Conservation (phyloP, 2,113 vertebrate genomes). For the Protomyctophum bolini region DNA sequence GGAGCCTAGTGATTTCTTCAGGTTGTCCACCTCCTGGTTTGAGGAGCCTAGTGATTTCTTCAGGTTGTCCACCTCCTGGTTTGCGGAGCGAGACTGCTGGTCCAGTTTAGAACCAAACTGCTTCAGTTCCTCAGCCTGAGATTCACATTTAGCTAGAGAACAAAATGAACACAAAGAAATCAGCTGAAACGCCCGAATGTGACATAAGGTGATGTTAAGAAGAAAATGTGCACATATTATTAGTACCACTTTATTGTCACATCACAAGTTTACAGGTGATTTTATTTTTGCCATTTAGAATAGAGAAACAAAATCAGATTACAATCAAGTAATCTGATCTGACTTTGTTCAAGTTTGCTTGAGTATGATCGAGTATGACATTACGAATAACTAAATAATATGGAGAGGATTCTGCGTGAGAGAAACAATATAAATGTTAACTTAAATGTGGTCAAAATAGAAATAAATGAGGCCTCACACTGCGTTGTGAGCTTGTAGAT, state of each 20-base stretch:
- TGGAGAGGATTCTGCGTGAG: no score
- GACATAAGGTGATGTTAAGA: not conserved
- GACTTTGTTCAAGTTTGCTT: not conserved
- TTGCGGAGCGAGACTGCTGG: slow-evolving; percentile 73
- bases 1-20: no score
- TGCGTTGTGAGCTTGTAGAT: no score
- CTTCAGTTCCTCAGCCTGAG: slow-evolving; percentile 80
- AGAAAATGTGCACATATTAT: no score
- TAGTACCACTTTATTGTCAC: no score
- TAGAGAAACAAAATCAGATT: not conserved
- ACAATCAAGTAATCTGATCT: not conserved
- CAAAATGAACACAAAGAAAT: not conserved
- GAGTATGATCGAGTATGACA: no score
- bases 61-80: slow-evolving; percentile 74
- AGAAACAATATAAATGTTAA: no score
- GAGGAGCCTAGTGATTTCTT: slow-evolving; percentile 65
- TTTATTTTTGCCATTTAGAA: not conserved
- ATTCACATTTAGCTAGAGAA: slow-evolving; percentile 79
- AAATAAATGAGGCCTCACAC: no score
- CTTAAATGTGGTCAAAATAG: no score
- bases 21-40: slow-evolving; percentile 21
- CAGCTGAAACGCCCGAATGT: not conserved
- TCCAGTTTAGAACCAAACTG: slow-evolving; percentile 80
- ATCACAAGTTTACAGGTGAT: no score
- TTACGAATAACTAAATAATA: no score